Evolutionary conservation across 2,113 vertebrate species (phyloP), one percentile per base, ranked within the genome.

Genomic region (Colaptes auratus): DNA sequence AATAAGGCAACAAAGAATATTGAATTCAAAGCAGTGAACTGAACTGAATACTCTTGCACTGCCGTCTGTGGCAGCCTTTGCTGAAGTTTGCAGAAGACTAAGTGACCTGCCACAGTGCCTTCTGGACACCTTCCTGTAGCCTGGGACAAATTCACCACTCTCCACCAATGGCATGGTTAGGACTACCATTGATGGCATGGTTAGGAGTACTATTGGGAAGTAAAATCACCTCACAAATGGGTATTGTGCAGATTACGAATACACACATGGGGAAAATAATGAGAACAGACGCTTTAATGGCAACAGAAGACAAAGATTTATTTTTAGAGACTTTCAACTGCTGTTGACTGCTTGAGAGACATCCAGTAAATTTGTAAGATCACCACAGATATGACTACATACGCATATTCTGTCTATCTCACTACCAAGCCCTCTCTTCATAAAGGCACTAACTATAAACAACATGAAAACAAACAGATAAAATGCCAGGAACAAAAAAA

Each of bases 371-470:
- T 82, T 76, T 80, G 89, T 96, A 94, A 95, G 94, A 96, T 86
- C 71, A 92, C 66, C 94, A 94, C 91, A 96, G 79, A 83, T 91
- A 94, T 90, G 86, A 96, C 89, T 95, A 97, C 75, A 61, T 78
- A 92, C 36, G 93, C 85, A 95, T 95, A 90, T 92, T 95, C 82
- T 93, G 91, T 80, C 95, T 97, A 96, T 73, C 90, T 94, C 83
- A 60, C 95, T 96, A 97, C 92, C 85, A 92, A 30, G 8, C 59
- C 82, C 90, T 92, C 86, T 95, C 93, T 93, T 89, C 82, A 64
- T 96, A 96, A 97, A 96, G 97, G 95, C 96, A 97, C 96, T 96
- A 96, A 75, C 96, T 97, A 96, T 91, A 95, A 96, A 92, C 91
- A 93, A 93, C 64, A 82, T 4, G 13, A 76, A 88, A 95, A 83